Percentiles rank a stretch among this genome's conserved stretches.
phyloP scores from a whole-genome alignment of 2,113 vertebrate genomes.

The Triplophysa dalaica region DNA sequence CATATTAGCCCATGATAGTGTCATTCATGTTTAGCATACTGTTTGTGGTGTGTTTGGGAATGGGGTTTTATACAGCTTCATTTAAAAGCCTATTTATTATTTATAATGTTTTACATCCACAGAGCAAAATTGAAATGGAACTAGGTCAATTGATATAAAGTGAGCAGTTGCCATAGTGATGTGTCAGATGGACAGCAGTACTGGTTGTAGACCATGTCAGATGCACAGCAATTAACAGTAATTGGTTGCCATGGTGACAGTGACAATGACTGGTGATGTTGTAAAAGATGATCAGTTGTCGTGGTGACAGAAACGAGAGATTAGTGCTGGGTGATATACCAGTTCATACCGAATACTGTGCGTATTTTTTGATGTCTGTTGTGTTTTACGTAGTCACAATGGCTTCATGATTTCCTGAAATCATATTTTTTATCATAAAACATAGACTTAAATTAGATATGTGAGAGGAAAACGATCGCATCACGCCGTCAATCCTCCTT shows the following conservation, averaged over 20 bases:
- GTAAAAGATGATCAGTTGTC: background rate
- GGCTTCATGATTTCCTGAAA: no score
- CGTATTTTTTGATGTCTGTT: no score
- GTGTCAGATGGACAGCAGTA: no score
- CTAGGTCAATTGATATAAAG: background rate
- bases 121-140: background rate
- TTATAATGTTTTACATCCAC: background rate
- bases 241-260: background rate
- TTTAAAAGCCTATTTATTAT: background rate
- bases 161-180: conserved; percentile 1
- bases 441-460: no score
- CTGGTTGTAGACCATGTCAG: no score
- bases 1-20: background rate
- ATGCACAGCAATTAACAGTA: background rate
- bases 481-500: no score
- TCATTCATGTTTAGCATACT: background rate
- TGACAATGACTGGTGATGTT: no score
- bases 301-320: background rate
- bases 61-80: background rate
- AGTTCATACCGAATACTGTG: no score
- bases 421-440: no score
- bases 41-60: background rate
- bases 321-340: no score
- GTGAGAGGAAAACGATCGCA: no score
- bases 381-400: no score